phyloP scores from a whole-genome alignment of 2,888 invertebrate genomes.

The Mechanitis mazaeus region DNA sequence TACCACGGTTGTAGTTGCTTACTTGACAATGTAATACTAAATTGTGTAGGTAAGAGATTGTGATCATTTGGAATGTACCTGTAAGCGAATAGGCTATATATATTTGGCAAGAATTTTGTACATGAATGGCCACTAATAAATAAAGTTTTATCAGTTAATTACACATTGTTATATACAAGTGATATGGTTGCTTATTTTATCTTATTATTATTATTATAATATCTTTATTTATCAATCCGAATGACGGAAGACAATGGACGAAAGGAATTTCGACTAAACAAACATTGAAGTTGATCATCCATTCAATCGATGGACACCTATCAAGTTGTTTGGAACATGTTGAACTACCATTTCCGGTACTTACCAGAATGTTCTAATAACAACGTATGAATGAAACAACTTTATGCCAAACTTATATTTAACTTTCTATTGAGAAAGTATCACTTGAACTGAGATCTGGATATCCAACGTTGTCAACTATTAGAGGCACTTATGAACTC shows the following conservation, averaged over 20 bases:
- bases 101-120: background rate
- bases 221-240: constrained; percentile 4
- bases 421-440: constrained; percentile 71
- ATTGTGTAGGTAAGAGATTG: constrained; percentile 42
- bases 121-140: background rate
- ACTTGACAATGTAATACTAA: constrained; percentile 35
- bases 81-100: constrained; percentile 45
- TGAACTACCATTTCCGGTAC: constrained; percentile 64
- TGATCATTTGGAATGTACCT: constrained; percentile 60
- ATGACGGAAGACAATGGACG: constrained; percentile 50
- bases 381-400: constrained; percentile 56
- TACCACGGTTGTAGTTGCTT: constrained; percentile 38
- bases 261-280: constrained; percentile 58
- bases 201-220: background rate
- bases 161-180: too few species aligned
- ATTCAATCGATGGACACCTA: constrained; percentile 36
- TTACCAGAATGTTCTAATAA: constrained; percentile 54
- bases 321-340: constrained; percentile 53
- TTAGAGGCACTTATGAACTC: constrained; percentile 47
- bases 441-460: constrained; percentile 53
- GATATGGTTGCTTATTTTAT: too few species aligned
- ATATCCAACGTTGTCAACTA: constrained; percentile 51
- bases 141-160: too few species aligned
- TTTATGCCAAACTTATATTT: constrained; percentile 56
- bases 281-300: constrained; percentile 53